Evolutionary conservation across 2,888 invertebrate genomes (phyloP).

Genomic region (Epinotia demarniana): DNA sequence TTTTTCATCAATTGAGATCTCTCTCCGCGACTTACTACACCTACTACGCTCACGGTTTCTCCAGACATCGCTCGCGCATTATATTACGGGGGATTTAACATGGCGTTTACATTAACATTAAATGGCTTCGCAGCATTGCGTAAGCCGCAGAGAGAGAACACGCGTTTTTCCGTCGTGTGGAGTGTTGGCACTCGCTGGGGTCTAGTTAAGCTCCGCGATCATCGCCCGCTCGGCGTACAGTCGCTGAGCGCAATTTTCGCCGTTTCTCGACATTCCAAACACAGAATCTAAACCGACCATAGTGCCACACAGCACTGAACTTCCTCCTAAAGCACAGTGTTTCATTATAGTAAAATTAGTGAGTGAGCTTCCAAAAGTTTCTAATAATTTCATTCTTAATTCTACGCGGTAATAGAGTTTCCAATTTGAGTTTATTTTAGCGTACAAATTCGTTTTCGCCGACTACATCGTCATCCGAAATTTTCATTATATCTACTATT

Average conservation of each 20-base stretch:
- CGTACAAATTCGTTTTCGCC: constrained; percentile 18
- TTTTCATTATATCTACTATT: constrained; percentile 33
- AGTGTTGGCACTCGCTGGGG: constrained; percentile 37
- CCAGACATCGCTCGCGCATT: constrained; percentile 3
- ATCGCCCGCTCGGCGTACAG: constrained; percentile 31
- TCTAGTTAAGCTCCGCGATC: constrained; percentile 35
- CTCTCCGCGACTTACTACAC: constrained; percentile 3
- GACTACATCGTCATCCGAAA: constrained; percentile 17
- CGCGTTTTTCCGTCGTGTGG: constrained; percentile 18
- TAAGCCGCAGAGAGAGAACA: neutral
- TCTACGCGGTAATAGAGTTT: constrained; percentile 53
- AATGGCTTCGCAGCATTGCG: neutral
- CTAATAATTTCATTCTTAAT: constrained; percentile 65
- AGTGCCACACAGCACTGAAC: constrained; percentile 43
- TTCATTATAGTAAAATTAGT: constrained; percentile 56
- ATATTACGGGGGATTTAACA: constrained; percentile 2
- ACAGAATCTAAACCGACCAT: constrained; percentile 44
- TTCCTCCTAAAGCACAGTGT: constrained; percentile 60
- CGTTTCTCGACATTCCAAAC: constrained; percentile 42
- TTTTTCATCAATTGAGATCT: constrained; percentile 4
- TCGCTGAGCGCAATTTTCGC: constrained; percentile 34
- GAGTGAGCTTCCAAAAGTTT: constrained; percentile 60
- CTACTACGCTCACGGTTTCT: constrained; percentile 4
- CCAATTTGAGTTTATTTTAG: constrained; percentile 36
- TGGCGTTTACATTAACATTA: neutral